Conservation (phyloP, 2,888 invertebrate genomes). For the Hemaris fuciformis region DNA sequence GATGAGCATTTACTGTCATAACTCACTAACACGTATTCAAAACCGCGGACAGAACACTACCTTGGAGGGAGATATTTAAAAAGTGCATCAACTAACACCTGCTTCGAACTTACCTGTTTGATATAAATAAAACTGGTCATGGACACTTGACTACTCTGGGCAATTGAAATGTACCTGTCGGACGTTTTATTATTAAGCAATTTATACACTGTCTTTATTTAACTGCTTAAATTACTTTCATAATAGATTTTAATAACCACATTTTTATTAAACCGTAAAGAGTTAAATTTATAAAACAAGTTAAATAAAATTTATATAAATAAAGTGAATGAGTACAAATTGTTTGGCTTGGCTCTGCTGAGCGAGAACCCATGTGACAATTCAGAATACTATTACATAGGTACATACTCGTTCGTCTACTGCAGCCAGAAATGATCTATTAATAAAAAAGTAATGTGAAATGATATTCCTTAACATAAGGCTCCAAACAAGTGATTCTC, state of each 20-base stretch:
- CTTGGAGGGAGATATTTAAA: background rate
- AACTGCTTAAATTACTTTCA: background rate
- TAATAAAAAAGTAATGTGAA: background rate
- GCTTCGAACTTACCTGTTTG: conserved; percentile 11
- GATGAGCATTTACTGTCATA: conserved; percentile 15
- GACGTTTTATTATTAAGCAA: background rate
- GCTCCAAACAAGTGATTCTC: conserved; percentile 26
- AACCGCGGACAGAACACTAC: too few species aligned
- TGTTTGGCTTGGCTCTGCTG: too few species aligned
- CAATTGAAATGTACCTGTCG: conserved; percentile 13
- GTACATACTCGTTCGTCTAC: too few species aligned
- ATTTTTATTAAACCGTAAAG: background rate
- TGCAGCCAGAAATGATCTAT: background rate
- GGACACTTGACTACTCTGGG: conserved; percentile 11
- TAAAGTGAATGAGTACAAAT: too few species aligned
- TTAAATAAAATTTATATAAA: too few species aligned
- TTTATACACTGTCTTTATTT: background rate
- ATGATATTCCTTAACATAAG: background rate
- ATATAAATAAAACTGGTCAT: conserved; percentile 16
- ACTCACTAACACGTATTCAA: background rate
- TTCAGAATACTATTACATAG: too few species aligned
- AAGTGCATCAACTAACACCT: conserved; percentile 18
- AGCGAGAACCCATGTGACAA: too few species aligned
- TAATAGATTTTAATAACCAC: background rate
- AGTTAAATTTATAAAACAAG: too few species aligned